Conservation (phyloP, 2,797 vertebrate species). For the Poliocrania exsul region DNA sequence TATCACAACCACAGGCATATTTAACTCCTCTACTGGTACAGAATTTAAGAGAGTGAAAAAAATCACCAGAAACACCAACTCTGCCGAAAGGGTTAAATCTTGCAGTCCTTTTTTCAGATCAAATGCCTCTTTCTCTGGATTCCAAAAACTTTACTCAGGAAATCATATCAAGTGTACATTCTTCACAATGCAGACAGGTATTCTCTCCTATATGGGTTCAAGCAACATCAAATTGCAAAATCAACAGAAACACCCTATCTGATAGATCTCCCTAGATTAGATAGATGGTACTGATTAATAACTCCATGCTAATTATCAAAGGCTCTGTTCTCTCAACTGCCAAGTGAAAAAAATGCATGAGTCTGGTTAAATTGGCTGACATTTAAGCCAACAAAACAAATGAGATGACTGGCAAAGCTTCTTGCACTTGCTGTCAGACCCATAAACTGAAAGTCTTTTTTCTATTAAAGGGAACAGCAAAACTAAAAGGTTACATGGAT, state of each 20-base stretch:
- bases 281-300: background rate
- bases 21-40: background rate
- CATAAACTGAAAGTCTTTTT: background rate
- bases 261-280: background rate
- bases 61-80: background rate
- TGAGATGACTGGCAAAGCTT: background rate
- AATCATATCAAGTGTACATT: background rate
- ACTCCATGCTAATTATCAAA: background rate
- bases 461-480: background rate
- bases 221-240: background rate
- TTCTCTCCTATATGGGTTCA: background rate
- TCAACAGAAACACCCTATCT: background rate
- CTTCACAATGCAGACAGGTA: background rate
- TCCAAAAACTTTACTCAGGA: background rate
- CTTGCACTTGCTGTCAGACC: background rate
- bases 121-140: background rate
- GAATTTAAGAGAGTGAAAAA: background rate
- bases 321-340: background rate
- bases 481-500: background rate
- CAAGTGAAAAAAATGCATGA: slow-evolving; percentile 11
- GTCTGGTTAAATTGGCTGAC: slow-evolving; percentile 22
- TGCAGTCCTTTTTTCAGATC: background rate
- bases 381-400: slow-evolving; percentile 27
- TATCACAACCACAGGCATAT: background rate
- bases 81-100: background rate